Evolutionary conservation across 1,140 invertebrate species (phyloP), one percentile per base, ranked within the genome.

Genomic region (Drosophila subobscura): DNA sequence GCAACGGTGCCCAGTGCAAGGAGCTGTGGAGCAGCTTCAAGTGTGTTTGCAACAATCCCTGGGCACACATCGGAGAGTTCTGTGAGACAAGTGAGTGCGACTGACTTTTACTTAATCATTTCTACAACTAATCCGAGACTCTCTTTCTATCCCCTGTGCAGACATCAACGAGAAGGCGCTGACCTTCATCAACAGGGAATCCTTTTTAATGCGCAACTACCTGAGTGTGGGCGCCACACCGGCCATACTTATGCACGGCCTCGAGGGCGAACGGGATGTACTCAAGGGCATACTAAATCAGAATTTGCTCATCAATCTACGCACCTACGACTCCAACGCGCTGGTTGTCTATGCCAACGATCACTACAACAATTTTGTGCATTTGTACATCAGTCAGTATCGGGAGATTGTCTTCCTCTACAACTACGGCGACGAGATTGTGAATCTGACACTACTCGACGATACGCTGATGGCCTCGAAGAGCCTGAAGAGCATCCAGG

Each of bases 11-110:
- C 0, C 94, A 94, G 64, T 99, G 97, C 92, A 96, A 97, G 72
- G 97, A 99, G 92, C 93, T 96, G 2, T 99, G 97, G 97, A 97
- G 96, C 42, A 96, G 95, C 10, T 98, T 98, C 89, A 95, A 96
- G 80, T 98, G 97, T 89, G 95, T 97, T 57, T 97, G 96, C 92
- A 95, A 95, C 79, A 98, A 98, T 92, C 94, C 94, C 42, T 97
- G 97, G 96, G 97, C 97, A 1, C 97, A 98, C 92, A 94, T 96
- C 42, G 97, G 97, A 64, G 93, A 93, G 49, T 96, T 95, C 89
- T 99, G 97, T 92, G 97, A 98, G 93, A 95, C 94, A 75, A 97
- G 97, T 98, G 92, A 94, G 94, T 84, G 40, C 10, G 4, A 25
- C 2, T 49, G 6, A 22, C 14, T 25, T 60, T 12, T 20, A 25